Conservation (phyloP, 2,888 invertebrate species). For the Acleris sparsana region DNA sequence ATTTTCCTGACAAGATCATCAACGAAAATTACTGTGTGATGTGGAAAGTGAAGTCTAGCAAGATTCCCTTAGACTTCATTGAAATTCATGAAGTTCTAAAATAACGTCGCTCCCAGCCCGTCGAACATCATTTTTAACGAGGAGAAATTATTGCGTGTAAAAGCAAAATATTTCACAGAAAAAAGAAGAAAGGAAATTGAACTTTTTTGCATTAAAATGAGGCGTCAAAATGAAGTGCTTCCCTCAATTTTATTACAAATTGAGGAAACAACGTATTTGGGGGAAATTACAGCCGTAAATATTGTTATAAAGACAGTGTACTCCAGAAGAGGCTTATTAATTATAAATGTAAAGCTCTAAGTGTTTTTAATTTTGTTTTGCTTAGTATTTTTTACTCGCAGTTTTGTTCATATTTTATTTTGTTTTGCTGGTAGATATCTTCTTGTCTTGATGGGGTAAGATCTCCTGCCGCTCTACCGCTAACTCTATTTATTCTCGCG, state of each 20-base stretch:
- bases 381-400: too few species aligned
- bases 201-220: conserved; percentile 11
- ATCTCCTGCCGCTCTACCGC: too few species aligned
- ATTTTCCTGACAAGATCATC: too few species aligned
- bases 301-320: conserved; percentile 18
- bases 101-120: conserved; percentile 4
- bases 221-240: conserved; percentile 10
- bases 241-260: conserved; percentile 25
- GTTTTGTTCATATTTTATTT: too few species aligned
- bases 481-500: too few species aligned
- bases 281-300: conserved; percentile 28
- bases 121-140: conserved; percentile 20
- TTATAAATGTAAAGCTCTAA: not conserved
- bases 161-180: conserved; percentile 13
- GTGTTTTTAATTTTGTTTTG: not conserved
- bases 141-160: conserved; percentile 22
- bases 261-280: conserved; percentile 29
- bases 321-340: conserved; percentile 8
- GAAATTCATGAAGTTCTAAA: conserved; percentile 14
- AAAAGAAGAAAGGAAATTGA: not conserved
- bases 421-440: too few species aligned
- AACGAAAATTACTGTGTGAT: too few species aligned
- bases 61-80: not conserved
- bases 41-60: too few species aligned
- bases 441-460: too few species aligned